Conservation (phyloP, 2,797 vertebrate species). For the Chlorospingus semifuscus region DNA sequence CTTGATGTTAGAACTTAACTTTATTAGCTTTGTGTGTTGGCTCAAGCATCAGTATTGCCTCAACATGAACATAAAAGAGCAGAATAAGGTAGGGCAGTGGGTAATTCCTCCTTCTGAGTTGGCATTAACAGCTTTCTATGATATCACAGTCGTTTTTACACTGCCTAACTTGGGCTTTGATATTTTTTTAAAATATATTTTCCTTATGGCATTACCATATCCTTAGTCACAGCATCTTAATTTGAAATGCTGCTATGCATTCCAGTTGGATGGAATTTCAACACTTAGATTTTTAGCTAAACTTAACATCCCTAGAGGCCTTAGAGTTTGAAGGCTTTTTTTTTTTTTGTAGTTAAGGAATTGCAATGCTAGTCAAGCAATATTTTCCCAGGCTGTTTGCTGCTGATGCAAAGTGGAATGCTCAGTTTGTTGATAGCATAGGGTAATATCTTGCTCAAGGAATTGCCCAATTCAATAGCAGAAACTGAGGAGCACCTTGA, state of each 20-base stretch:
- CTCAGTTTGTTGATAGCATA: neutral
- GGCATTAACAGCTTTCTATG: neutral
- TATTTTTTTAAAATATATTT: neutral
- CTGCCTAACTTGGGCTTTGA: neutral
- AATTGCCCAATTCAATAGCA: neutral
- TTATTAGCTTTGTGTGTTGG: neutral
- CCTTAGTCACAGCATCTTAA: neutral
- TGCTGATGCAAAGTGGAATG: neutral
- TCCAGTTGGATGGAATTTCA: neutral
- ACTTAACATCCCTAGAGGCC: neutral
- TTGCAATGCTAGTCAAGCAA: neutral
- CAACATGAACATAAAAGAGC: neutral
- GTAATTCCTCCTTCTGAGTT: neutral
- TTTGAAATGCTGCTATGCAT: neutral
- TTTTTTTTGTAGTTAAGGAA: neutral
- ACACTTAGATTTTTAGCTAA: conserved; percentile 5
- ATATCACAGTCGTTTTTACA: neutral
- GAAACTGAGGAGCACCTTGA: neutral
- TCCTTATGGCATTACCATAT: neutral
- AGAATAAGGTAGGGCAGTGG: neutral
- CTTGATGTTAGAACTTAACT: neutral
- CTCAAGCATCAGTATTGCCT: neutral
- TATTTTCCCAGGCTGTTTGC: conserved; percentile 31
- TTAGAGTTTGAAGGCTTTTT: neutral
- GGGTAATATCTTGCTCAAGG: neutral